A percentile compares a stretch with the other conserved stretches of the same genome.
These are phyloP conservation scores for Tachysurus fulvidraco DNA, from an alignment of 2,113 vertebrate species.

Conservation along the genomic window DNA sequence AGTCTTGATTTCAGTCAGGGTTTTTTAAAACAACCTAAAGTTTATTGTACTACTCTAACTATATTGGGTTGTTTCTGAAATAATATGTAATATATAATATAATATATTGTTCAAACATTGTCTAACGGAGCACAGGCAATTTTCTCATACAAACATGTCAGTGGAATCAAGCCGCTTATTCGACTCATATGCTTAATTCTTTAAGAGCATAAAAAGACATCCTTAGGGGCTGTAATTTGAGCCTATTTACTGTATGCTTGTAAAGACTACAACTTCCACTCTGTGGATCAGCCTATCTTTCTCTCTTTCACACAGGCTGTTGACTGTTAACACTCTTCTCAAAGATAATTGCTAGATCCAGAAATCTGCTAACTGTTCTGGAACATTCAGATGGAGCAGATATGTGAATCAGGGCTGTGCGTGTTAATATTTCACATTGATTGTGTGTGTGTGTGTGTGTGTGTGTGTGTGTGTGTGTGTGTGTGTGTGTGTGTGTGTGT, in stretches of 20 bases:
- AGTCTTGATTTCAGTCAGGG: background rate
- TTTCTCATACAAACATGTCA: background rate
- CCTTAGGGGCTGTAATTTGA: background rate
- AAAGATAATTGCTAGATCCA: slow-evolving; percentile 5
- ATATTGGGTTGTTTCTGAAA: background rate
- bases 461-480: background rate
- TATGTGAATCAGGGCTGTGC: background rate
- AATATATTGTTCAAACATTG: background rate
- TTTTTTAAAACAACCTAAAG: background rate
- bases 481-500: background rate
- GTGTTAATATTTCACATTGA: background rate
- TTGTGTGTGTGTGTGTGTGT: slow-evolving; percentile 11
- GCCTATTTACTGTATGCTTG: slow-evolving; percentile 7
- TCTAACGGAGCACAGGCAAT: background rate
- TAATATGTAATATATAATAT: too few species aligned
- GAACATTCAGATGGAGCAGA: slow-evolving; percentile 12
- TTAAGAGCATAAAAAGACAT: background rate
- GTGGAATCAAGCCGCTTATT: background rate
- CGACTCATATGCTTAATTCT: background rate
- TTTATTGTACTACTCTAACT: background rate
- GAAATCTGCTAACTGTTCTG: slow-evolving; percentile 26
- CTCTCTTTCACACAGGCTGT: slow-evolving; percentile 5
- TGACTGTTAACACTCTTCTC: slow-evolving; percentile 25
- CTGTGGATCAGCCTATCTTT: background rate
- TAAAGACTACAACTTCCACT: slow-evolving; percentile 8